Evolutionary conservation across 2,888 invertebrate species (phyloP).

Genomic region (Drepanosiphum platanoidis): DNA sequence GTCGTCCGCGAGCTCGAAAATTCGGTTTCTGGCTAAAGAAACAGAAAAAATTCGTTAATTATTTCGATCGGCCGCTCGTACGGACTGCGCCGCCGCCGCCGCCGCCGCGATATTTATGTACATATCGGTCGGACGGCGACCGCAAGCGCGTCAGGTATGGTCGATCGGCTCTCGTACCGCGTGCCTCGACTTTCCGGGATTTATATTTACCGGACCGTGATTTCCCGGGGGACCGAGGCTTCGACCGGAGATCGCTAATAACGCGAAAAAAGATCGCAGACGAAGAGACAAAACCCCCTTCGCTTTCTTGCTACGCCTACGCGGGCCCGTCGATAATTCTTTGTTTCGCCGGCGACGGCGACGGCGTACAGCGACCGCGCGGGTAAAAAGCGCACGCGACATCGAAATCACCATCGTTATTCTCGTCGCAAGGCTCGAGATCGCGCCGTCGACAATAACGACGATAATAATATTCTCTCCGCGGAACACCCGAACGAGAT

Average conservation of each 20-base stretch:
- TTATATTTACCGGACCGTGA: slow-evolving; percentile 10
- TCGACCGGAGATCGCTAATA: neutral
- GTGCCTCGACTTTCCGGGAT: neutral
- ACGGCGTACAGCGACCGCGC: neutral
- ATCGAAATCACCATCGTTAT: neutral
- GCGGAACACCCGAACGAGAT: slow-evolving; percentile 8
- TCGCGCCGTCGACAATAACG: too few relatives aligned
- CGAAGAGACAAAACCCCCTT: neutral
- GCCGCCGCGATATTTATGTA: neutral
- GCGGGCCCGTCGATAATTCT: too few relatives aligned
- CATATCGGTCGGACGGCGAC: neutral
- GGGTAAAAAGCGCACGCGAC: neutral
- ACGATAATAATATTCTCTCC: too few relatives aligned
- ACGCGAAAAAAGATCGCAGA: neutral
- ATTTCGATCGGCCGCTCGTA: neutral
- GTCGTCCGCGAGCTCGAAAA: too few relatives aligned
- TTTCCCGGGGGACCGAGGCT: neutral
- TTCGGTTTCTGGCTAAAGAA: too few relatives aligned
- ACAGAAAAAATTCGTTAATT: too few relatives aligned
- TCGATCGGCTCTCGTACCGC: neutral
- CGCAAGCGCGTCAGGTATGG: neutral
- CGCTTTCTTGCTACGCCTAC: neutral
- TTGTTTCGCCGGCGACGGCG: too few relatives aligned
- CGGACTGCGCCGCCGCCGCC: too few relatives aligned
- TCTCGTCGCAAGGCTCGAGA: neutral